phyloP scores from a whole-genome alignment of 2,113 vertebrate species.

The Hyperoodon ampullatus region DNA sequence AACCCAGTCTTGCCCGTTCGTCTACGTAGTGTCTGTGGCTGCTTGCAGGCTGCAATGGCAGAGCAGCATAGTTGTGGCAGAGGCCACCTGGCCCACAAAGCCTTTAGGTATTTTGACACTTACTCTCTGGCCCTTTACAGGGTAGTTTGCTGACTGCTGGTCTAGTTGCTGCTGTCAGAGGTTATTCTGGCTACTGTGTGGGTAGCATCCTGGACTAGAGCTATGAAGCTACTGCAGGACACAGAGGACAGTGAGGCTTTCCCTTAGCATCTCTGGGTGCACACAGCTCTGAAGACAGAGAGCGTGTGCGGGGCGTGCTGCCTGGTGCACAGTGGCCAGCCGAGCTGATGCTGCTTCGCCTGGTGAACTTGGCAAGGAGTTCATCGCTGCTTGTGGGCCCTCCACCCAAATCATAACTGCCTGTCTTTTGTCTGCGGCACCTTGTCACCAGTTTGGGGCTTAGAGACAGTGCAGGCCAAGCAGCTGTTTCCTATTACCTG shows the following conservation, averaged over 20 bases:
- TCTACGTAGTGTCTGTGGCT: background rate
- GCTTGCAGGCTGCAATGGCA: background rate
- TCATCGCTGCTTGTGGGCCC: background rate
- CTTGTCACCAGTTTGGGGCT: constrained; percentile 36
- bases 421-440: constrained; percentile 61
- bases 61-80: background rate
- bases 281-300: background rate
- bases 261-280: background rate
- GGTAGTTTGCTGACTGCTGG: background rate
- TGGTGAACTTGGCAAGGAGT: background rate
- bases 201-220: background rate
- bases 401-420: constrained; percentile 22
- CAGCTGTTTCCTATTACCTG: constrained; percentile 74
- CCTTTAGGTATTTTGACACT: too few relatives aligned
- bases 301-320: background rate
- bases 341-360: background rate
- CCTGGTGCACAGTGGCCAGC: fast-evolving
- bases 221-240: background rate
- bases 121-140: background rate
- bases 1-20: background rate
- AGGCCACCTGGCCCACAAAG: background rate
- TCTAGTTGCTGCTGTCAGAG: background rate
- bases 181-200: background rate
- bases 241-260: background rate
- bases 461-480: background rate